A percentile compares a stretch with the other conserved stretches of the same genome.
These are phyloP conservation scores for Spongilla lacustris DNA, from an alignment of 37 sponge, comb jelly and placozoan species.

Conservation along the genomic window DNA sequence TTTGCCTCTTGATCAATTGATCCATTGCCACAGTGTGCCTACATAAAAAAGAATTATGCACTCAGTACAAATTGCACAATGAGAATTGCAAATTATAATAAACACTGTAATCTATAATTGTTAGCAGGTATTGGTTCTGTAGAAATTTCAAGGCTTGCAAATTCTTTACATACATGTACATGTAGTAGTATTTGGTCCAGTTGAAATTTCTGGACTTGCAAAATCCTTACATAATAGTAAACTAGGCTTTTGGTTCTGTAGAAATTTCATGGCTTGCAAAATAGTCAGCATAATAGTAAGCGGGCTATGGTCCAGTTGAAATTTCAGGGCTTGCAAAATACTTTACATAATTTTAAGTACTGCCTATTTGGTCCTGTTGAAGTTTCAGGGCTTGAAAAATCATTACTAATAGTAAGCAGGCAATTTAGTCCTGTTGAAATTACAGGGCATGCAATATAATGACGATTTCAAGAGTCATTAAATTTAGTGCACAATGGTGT, in stretches of 20 bases:
- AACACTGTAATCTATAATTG: background rate
- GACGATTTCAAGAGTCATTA: background rate
- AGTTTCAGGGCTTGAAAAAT: background rate
- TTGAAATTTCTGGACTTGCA: background rate
- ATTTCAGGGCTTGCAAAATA: no score
- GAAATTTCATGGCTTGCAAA: background rate
- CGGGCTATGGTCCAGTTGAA: no score
- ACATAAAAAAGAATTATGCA: background rate
- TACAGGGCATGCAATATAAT: background rate
- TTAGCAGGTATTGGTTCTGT: background rate
- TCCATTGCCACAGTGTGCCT: background rate
- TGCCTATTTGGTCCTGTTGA: background rate
- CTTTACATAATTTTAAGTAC: background rate
- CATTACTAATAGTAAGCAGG: background rate
- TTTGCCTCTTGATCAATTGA: background rate
- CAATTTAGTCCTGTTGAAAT: background rate
- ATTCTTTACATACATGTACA: background rate
- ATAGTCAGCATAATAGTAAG: no score
- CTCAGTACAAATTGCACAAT: constrained; percentile 1
- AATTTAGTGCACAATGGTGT: background rate
- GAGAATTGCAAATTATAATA: background rate
- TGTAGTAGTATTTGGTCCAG: background rate
- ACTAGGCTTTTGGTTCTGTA: no score
- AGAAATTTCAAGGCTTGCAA: constrained; percentile 1
- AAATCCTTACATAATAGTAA: background rate